Base-by-base conservation (phyloP, 2,888 invertebrate genomes). In the Noctua janthe region DNA sequence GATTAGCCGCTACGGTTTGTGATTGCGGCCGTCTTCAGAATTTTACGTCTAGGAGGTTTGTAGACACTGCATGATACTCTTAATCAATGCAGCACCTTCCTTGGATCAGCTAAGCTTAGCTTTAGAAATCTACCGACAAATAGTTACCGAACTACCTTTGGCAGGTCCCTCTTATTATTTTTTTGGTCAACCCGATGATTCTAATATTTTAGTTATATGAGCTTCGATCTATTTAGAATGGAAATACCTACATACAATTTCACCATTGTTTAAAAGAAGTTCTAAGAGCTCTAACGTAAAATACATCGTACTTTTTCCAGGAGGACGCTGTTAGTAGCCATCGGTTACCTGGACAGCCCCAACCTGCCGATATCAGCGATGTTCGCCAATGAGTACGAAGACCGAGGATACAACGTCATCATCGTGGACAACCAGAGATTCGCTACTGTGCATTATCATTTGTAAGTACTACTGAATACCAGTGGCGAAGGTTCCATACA, bases 311-410 rank as follows among this genome's bases (percentile, higher is more conserved):
- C 0, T 51, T 0, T 51, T 94, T 94, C 0, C 94, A 97, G 97
- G 80, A 95, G 92, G 80, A 96, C 97, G 0, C 87, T 97, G 7
- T 78, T 97, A 1, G 90, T 97, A 0, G 95, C 95, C 0, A 93
- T 96, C 15, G 97, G 97, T 1, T 97, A 97, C 89, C 87, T 97
- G 84, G 97, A 97, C 92, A 95, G 95, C 81, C 94, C 95, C 0
- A 94, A 91, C 86, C 95, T 97, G 88, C 95, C 95, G 0, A 96
- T 97, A 81, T 93, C 95, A 0, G 88, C 93, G 2, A 93, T 96
- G 92, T 92, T 96, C 74, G 95, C 96, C 64, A 96, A 95, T 84
- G 95, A 95, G 79, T 97, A 96, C 85, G 95, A 96, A 69, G 94
- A 94, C 0, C 85, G 90, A n/a, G 94, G 94, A 0, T 97, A 96